Conservation (phyloP, 2,113 vertebrate genomes). For the Bos taurus region ARS-UCD2.0 NC_037343.1:68949001-68949500, state of each 20-base stretch:
- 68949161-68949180: neutral
- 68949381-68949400: conserved; percentile 51
- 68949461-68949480: neutral
- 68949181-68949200: neutral
- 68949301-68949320: conserved; percentile 66
- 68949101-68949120: neutral
- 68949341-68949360: conserved; percentile 75
- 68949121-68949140: neutral
- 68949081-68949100: neutral
- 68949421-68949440: conserved; percentile 35
- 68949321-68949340: conserved; percentile 65
- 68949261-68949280: neutral
- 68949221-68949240: neutral
- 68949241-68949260: neutral
- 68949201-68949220: neutral
- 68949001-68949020: neutral
- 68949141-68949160: neutral
- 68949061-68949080: neutral
- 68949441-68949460: conserved; percentile 78
- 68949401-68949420: conserved; percentile 70
- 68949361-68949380: conserved; percentile 68
- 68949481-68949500: neutral
- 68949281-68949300: conserved; percentile 65
- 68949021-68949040: neutral
- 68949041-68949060: neutral